A percentile compares a stretch with the other conserved stretches of the same genome.
Evolutionary conservation across 2,113 vertebrate genomes (phyloP).

Genomic region (Riparia riparia): DNA sequence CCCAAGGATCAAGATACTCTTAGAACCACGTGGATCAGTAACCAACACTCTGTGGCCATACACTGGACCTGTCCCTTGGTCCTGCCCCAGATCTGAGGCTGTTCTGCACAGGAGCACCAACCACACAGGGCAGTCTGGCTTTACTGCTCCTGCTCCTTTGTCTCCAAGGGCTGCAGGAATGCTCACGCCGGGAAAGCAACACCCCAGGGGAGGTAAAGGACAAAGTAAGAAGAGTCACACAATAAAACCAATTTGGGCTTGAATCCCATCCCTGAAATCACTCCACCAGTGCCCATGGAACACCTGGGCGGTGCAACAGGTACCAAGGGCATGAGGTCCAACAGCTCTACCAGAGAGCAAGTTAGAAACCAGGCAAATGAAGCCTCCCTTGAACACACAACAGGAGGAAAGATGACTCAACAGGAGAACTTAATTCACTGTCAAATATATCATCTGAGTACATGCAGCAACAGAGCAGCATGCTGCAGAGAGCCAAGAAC

Average conservation of each 20-base stretch:
- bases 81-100: background rate
- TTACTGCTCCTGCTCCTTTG: background rate
- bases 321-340: background rate
- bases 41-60: background rate
- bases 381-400: background rate
- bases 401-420: constrained; percentile 28
- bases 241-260: background rate
- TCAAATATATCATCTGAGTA: background rate
- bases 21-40: background rate
- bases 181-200: background rate
- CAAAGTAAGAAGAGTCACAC: background rate
- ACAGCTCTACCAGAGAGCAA: background rate
- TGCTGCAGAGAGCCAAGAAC: background rate
- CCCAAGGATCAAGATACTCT: background rate
- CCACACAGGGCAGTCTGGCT: background rate
- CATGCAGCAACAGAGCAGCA: constrained; percentile 13
- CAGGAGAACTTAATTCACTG: constrained; percentile 24
- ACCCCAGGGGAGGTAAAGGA: background rate
- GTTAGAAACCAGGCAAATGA: background rate
- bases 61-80: background rate
- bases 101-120: background rate
- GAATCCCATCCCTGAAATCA: background rate
- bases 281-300: background rate
- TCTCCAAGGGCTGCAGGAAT: background rate
- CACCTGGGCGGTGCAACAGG: background rate